Evolutionary conservation across 2,888 invertebrate species (phyloP).

Genomic region (Spilarctia lutea): DNA sequence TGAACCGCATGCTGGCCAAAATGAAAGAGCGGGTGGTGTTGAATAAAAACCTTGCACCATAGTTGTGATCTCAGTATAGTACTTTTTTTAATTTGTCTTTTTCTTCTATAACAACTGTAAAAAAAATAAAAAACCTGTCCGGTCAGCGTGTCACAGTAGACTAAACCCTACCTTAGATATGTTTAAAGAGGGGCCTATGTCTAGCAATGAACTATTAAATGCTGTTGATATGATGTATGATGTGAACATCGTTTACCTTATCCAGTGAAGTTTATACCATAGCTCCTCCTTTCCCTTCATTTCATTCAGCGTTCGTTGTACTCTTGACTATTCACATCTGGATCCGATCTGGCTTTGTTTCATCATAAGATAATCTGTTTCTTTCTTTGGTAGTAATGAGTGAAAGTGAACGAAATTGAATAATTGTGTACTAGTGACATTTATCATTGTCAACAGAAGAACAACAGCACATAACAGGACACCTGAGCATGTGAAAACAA

Average conservation of each 20-base stretch:
- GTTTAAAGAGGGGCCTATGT: too few relatives aligned
- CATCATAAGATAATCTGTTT: constrained; percentile 26
- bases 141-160: too few relatives aligned
- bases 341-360: constrained; percentile 43
- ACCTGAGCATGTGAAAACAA: neutral
- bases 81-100: too few relatives aligned
- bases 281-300: constrained; percentile 4
- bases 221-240: too few relatives aligned
- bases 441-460: constrained; percentile 13
- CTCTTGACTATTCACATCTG: constrained; percentile 39
- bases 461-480: neutral
- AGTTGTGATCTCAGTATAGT: constrained; percentile 61
- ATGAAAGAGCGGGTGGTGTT: constrained; percentile 81
- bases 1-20: constrained; percentile 80
- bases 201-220: too few relatives aligned
- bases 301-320: constrained; percentile 28
- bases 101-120: too few relatives aligned
- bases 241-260: neutral
- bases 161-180: too few relatives aligned
- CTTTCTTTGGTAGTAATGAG: constrained; percentile 23
- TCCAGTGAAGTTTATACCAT: constrained; percentile 11
- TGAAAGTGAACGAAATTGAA: constrained; percentile 40
- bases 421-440: constrained; percentile 16
- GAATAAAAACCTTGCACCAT: constrained; percentile 66
- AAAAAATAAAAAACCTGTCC: too few relatives aligned